A percentile compares a stretch with the other conserved stretches of the same genome.
phyloP scores from a whole-genome alignment of 2,797 vertebrate species.

The Arrhamphus sclerolepis region DNA sequence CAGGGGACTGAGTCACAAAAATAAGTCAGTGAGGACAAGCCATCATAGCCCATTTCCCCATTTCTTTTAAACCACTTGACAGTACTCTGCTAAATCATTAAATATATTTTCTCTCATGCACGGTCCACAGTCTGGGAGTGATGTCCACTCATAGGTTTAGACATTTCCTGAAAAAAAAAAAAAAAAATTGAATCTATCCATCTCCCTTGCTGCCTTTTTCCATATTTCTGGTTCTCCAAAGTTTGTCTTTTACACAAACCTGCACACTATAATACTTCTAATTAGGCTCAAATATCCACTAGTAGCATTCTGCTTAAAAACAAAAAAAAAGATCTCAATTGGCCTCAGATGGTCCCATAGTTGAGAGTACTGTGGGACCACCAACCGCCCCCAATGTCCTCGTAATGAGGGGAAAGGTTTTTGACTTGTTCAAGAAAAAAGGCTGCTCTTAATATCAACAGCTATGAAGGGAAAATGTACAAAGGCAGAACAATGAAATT shows the following conservation, averaged over 20 bases:
- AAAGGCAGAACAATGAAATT: too few species aligned
- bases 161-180: constrained; percentile 2
- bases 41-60: constrained; percentile 35
- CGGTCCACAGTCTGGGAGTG: constrained; percentile 9
- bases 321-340: constrained; percentile 14
- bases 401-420: too few species aligned
- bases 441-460: too few species aligned
- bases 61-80: constrained; percentile 37
- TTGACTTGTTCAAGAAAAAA: too few species aligned
- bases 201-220: constrained; percentile 15
- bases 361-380: too few species aligned
- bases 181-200: constrained; percentile 11
- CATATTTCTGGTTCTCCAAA: constrained; percentile 1
- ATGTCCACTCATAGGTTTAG: constrained; percentile 40
- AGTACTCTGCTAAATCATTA: constrained; percentile 20
- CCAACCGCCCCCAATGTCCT: too few species aligned
- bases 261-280: constrained; percentile 7
- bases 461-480: too few species aligned
- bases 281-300: constrained; percentile 28
- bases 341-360: too few species aligned
- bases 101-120: constrained; percentile 33
- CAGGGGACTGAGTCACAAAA: constrained; percentile 43
- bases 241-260: constrained; percentile 8
- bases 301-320: background rate
- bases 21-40: constrained; percentile 44